A percentile compares a stretch with the other conserved stretches of the same genome.
Evolutionary conservation across 2,113 vertebrate genomes (phyloP).

Genomic region (Turdus rufiventris): DNA sequence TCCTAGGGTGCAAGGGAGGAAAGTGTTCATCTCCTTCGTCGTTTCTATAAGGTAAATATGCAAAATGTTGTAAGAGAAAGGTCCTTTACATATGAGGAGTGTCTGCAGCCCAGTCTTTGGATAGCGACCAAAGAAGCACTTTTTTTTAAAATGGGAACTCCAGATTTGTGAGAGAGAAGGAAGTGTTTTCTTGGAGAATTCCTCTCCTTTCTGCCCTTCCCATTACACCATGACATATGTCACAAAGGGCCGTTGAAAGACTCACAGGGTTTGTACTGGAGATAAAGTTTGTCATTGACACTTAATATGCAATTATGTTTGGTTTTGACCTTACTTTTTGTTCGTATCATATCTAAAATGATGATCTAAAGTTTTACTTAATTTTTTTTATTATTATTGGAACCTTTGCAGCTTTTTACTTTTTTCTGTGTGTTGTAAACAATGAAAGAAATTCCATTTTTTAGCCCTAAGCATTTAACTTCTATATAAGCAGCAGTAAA

Average conservation of each 20-base stretch:
- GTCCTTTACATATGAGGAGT: background rate
- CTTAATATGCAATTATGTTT: background rate
- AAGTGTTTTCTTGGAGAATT: background rate
- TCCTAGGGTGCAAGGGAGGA: constrained; percentile 92
- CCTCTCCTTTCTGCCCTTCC: background rate
- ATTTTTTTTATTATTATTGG: background rate
- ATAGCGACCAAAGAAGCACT: background rate
- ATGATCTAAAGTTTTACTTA: background rate
- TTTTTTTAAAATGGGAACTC: background rate
- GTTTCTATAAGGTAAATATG: constrained; percentile 88
- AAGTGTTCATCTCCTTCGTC: constrained; percentile 88
- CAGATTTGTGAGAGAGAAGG: background rate
- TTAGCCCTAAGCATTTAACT: background rate
- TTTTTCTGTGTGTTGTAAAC: background rate
- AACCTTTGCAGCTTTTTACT: background rate
- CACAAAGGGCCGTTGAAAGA: background rate
- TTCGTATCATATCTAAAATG: background rate
- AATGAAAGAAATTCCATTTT: background rate
- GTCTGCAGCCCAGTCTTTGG: background rate
- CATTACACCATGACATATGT: rapidly evolving
- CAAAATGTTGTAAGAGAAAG: background rate
- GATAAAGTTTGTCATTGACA: background rate
- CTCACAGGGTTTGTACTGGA: background rate
- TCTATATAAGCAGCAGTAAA: background rate
- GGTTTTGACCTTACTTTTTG: background rate